Evolutionary conservation across 1,140 invertebrate species (phyloP).

Genomic region (Drosophila mojavensis): DNA sequence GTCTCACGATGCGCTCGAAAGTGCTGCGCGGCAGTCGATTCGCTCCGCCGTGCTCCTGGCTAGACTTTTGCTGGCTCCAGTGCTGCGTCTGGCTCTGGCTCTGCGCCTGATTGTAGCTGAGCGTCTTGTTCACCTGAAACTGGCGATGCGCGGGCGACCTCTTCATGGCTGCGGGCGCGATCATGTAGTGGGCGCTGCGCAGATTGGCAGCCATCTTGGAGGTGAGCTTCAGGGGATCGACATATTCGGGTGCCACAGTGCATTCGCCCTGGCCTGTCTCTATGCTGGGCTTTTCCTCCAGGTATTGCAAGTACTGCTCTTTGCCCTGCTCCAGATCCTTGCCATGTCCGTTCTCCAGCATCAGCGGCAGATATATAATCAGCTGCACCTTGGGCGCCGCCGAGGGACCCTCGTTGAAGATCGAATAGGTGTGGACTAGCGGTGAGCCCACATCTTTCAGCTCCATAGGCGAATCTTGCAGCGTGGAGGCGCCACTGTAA

Average conservation of each 20-base stretch:
- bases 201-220: conserved; percentile 80
- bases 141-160: conserved; percentile 45
- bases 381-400: conserved; percentile 91
- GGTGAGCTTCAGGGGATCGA: conserved; percentile 89
- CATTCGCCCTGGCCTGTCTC: conserved; percentile 89
- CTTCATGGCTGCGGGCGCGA: conserved; percentile 64
- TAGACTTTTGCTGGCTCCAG: conserved; percentile 24
- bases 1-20: conserved; percentile 88
- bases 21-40: conserved; percentile 87
- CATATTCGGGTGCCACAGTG: conserved; percentile 85
- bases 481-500: conserved; percentile 92
- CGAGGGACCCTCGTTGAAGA: conserved; percentile 95
- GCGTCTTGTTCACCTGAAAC: conserved; percentile 18
- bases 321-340: conserved; percentile 78
- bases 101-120: neutral
- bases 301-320: conserved; percentile 96
- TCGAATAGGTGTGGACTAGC: conserved; percentile 93
- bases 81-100: conserved; percentile 22
- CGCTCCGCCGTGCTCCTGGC: conserved; percentile 2
- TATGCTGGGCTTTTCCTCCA: conserved; percentile 91
- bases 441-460: conserved; percentile 94
- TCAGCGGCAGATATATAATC: conserved; percentile 95
- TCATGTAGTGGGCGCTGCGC: conserved; percentile 30
- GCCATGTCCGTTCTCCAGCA: conserved; percentile 90
- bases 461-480: conserved; percentile 91